phyloP scores from a whole-genome alignment of 2,113 vertebrate genomes.

The Aix galericulata region DNA sequence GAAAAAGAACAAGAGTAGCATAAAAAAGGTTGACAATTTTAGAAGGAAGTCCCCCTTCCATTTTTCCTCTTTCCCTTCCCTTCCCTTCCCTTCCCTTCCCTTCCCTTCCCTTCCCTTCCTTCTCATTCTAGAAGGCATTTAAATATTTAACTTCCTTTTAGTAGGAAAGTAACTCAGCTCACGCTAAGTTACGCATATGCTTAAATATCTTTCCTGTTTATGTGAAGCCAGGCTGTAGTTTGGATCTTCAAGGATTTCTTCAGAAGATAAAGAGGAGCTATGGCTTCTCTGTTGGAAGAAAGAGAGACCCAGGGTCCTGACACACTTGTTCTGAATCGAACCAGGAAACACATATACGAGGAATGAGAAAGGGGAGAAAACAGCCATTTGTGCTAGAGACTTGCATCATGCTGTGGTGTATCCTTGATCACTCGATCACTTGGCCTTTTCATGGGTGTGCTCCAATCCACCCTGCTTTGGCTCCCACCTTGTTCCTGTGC shows the following conservation, averaged over 20 bases:
- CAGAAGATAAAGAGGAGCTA: neutral
- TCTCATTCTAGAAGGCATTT: neutral
- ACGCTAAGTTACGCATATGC: neutral
- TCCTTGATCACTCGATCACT: neutral
- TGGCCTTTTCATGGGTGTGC: neutral
- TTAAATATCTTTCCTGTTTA: neutral
- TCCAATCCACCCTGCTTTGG: neutral
- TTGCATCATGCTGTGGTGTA: accelerated
- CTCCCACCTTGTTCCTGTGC: neutral
- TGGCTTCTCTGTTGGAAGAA: neutral
- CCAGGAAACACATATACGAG: neutral
- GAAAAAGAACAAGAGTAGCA: neutral
- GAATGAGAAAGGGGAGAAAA: neutral
- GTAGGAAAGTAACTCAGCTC: neutral
- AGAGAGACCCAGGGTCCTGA: neutral
- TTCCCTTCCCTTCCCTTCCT: neutral
- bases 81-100: neutral
- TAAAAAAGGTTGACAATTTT: neutral
- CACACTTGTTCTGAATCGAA: neutral
- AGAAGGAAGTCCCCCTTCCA: neutral
- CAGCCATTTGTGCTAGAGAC: neutral
- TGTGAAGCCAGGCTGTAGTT: neutral
- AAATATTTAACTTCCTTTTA: neutral
- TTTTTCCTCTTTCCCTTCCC: neutral
- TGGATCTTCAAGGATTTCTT: conserved; percentile 1